Conservation (phyloP, 2,113 vertebrate genomes). For the Macrotus californicus region DNA sequence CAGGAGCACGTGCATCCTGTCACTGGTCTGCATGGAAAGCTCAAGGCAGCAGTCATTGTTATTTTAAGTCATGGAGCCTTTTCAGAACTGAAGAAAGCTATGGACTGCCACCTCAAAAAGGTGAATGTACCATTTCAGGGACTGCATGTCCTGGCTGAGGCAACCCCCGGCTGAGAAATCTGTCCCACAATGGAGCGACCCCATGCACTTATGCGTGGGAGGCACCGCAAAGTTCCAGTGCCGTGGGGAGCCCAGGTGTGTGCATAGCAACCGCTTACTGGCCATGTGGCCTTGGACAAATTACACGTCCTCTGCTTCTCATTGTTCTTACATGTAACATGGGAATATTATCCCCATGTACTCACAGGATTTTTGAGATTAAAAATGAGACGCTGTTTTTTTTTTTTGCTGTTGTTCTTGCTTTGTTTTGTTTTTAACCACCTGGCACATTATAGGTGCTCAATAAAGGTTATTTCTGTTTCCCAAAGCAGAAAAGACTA, state of each 20-base stretch:
- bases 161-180: not conserved
- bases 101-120: not conserved
- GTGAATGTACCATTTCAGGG: not conserved
- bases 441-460: not conserved
- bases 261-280: not conserved
- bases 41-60: not conserved
- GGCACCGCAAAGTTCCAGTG: not conserved
- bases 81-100: not conserved
- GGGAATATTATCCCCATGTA: not conserved
- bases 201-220: not conserved
- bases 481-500: not conserved
- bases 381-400: not conserved
- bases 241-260: fast-evolving
- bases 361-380: not conserved
- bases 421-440: not conserved
- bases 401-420: too few species aligned
- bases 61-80: not conserved
- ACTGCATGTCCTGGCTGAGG: not conserved
- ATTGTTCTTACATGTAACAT: not conserved
- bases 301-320: not conserved
- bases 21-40: not conserved
- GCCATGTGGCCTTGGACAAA: not conserved
- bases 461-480: not conserved
- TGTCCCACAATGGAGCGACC: not conserved
- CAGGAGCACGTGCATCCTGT: not conserved